Evolutionary conservation across 2,113 vertebrate genomes (phyloP).

Genomic region (Acrocephalus kingi): DNA sequence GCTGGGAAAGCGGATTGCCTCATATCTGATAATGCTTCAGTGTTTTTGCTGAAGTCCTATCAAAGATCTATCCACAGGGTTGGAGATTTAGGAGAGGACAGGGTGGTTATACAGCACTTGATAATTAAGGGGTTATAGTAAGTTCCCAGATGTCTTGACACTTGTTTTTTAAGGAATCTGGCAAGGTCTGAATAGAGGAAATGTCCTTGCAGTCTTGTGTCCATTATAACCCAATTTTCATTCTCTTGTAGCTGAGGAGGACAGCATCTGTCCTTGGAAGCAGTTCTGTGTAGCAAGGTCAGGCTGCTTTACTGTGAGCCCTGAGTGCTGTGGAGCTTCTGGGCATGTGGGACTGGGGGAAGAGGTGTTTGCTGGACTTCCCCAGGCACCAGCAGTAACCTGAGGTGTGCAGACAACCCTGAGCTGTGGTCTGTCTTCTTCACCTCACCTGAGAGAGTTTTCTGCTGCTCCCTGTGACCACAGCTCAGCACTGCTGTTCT

Average conservation of each 20-base stretch:
- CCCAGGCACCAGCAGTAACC: neutral
- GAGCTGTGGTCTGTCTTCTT: neutral
- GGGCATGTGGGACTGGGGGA: rapidly evolving
- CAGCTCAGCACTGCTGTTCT: neutral
- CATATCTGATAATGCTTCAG: neutral
- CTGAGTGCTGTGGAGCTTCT: neutral
- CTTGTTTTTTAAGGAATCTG: neutral
- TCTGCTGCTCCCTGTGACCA: neutral
- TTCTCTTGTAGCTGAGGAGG: neutral
- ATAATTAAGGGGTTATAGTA: neutral
- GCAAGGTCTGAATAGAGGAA: neutral
- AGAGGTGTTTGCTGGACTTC: neutral
- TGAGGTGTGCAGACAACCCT: neutral
- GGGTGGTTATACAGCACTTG: constrained; percentile 13
- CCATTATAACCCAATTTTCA: neutral
- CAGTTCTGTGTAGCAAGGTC: rapidly evolving
- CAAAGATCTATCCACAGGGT: neutral
- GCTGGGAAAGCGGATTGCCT: neutral
- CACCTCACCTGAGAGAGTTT: neutral
- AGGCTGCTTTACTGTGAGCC: neutral
- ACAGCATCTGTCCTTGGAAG: neutral
- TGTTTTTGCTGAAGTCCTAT: constrained; percentile 26
- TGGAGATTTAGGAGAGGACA: constrained; percentile 21
- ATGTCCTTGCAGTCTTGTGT: neutral
- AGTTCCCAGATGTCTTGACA: neutral